A percentile compares a stretch with the other conserved stretches of the same genome.
These are phyloP conservation scores for Cheilosia urbana DNA, from an alignment of 2,888 invertebrate genomes.

Conservation along the genomic window DNA sequence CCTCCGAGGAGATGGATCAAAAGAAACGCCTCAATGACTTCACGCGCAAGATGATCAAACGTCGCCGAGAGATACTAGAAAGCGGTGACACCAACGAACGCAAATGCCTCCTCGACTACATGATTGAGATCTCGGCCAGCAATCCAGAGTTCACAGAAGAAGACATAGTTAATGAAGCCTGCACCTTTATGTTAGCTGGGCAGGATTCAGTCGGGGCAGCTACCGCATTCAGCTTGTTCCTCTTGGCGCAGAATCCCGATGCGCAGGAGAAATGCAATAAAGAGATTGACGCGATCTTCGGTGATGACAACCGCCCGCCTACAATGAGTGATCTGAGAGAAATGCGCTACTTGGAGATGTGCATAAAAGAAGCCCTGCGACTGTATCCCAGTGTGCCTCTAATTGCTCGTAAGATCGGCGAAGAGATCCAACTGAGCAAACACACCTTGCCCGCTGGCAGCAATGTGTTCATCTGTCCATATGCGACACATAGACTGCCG, in stretches of 20 bases:
- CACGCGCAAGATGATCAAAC: slow-evolving; percentile 83
- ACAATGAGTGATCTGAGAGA: slow-evolving; percentile 86
- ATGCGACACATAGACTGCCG: slow-evolving; percentile 85
- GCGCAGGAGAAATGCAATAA: slow-evolving; percentile 84
- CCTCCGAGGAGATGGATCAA: slow-evolving; percentile 85
- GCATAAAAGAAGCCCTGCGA: slow-evolving; percentile 88
- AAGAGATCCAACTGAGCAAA: slow-evolving; percentile 83
- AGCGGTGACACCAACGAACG: slow-evolving; percentile 77
- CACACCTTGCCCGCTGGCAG: slow-evolving; percentile 85
- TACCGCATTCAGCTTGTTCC: slow-evolving; percentile 85
- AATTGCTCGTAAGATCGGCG: slow-evolving; percentile 82
- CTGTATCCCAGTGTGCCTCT: slow-evolving; percentile 83
- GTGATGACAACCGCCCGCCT: slow-evolving; percentile 83
- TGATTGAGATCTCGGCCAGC: slow-evolving; percentile 85
- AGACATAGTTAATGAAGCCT: slow-evolving; percentile 86
- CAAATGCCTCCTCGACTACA: slow-evolving; percentile 84
- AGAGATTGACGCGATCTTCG: slow-evolving; percentile 84
- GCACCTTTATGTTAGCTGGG: slow-evolving; percentile 87
- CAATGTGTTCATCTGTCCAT: slow-evolving; percentile 85
- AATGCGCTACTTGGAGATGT: slow-evolving; percentile 88
- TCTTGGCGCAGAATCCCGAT: slow-evolving; percentile 85
- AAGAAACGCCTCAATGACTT: slow-evolving; percentile 84
- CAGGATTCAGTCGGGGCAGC: slow-evolving; percentile 87
- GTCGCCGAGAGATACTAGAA: slow-evolving; percentile 79
- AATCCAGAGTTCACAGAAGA: slow-evolving; percentile 85